phyloP scores from a whole-genome alignment of 2,113 vertebrate genomes.

The Anolis sagrei region DNA sequence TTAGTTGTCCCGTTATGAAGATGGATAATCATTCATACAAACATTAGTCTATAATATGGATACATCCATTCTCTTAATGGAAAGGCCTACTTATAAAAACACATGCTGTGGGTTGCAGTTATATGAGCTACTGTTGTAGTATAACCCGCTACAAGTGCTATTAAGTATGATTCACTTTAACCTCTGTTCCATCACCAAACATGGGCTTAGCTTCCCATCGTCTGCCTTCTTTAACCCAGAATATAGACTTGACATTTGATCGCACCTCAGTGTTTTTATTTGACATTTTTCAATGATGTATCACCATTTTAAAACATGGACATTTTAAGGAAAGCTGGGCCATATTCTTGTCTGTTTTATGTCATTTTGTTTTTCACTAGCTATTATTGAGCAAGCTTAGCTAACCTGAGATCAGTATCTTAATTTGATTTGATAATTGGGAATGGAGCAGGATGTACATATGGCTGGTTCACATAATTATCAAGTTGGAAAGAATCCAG shows the following conservation, averaged over 20 bases:
- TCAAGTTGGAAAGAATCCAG: conserved; percentile 7
- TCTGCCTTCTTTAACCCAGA: background rate
- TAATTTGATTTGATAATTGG: conserved; percentile 28
- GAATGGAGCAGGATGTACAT: conserved; percentile 5
- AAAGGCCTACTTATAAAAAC: background rate
- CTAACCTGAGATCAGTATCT: conserved; percentile 26
- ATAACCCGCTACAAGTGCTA: background rate
- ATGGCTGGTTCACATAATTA: conserved; percentile 12
- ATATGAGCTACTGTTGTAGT: background rate
- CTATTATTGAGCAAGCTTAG: conserved; percentile 12
- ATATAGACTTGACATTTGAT: background rate
- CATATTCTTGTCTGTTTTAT: background rate
- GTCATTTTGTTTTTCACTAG: conserved; percentile 6
- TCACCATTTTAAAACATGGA: background rate
- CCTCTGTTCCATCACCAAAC: background rate
- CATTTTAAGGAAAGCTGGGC: background rate
- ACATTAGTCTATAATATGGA: background rate
- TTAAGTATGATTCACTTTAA: background rate
- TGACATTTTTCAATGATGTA: background rate
- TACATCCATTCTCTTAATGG: background rate
- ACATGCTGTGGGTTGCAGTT: background rate
- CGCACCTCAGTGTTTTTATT: background rate
- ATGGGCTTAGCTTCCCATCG: background rate
- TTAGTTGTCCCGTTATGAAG: background rate
- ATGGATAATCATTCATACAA: background rate